phyloP scores from a whole-genome alignment of 2,888 invertebrate genomes.

The Prosopocoilus inquinatus region DNA sequence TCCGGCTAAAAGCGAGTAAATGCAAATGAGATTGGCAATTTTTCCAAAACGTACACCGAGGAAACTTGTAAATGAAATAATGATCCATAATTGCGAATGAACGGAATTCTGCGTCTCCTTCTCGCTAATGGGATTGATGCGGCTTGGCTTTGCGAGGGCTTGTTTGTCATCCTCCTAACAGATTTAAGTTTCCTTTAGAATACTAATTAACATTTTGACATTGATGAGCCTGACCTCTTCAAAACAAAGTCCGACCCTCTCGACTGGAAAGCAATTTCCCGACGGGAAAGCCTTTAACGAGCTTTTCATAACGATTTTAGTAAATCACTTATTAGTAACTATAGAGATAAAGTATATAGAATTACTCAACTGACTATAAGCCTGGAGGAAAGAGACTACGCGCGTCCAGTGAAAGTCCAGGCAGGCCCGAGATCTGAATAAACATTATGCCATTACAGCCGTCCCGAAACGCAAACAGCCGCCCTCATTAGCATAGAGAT shows the following conservation, averaged over 20 bases:
- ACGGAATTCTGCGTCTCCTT: constrained; percentile 3
- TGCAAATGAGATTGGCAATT: constrained; percentile 29
- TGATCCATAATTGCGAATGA: constrained; percentile 29
- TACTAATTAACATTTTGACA: constrained; percentile 34
- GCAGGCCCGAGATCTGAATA: constrained; percentile 28
- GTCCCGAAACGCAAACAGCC: constrained; percentile 29
- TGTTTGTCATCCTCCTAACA: constrained; percentile 33
- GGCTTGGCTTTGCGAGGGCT: constrained; percentile 8
- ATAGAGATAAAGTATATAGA: constrained; percentile 17
- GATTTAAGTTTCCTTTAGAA: constrained; percentile 28
- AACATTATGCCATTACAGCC: constrained; percentile 30
- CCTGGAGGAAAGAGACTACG: constrained; percentile 23
- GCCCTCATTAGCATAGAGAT: constrained; percentile 33
- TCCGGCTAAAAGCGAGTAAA: constrained; percentile 27
- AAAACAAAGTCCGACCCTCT: no score
- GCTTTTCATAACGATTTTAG: constrained; percentile 27
- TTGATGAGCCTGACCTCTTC: constrained; percentile 12
- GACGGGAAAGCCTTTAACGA: constrained; percentile 22
- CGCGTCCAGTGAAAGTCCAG: constrained; percentile 24
- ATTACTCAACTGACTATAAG: constrained; percentile 27
- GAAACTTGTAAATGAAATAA: constrained; percentile 23
- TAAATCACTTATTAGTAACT: constrained; percentile 25
- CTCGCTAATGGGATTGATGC: constrained; percentile 10
- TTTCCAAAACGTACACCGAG: constrained; percentile 23
- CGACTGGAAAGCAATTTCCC: constrained; percentile 15